Conservation (phyloP, 2,113 vertebrate genomes). For the Acrocephalus arundinaceus region DNA sequence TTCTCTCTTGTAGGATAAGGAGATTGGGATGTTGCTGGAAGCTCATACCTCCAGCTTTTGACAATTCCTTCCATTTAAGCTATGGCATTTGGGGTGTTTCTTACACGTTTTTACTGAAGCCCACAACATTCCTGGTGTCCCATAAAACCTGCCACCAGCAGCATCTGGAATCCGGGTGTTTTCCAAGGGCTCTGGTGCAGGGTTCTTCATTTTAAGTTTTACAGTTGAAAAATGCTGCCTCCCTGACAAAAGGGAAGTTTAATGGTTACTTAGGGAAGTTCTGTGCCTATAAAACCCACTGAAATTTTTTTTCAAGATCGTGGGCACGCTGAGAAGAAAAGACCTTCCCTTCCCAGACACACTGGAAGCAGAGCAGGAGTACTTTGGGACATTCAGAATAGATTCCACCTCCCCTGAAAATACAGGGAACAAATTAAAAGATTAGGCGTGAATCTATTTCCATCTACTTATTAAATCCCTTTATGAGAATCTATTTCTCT, state of each 20-base stretch:
- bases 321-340: not conserved
- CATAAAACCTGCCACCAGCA: not conserved
- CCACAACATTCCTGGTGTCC: not conserved
- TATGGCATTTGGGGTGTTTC: not conserved
- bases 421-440: not conserved
- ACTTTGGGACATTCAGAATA: not conserved
- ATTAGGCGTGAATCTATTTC: not conserved
- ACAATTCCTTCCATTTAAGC: not conserved
- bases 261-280: not conserved
- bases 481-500: not conserved
- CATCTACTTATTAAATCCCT: not conserved
- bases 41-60: not conserved
- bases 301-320: not conserved
- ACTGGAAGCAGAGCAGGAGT: not conserved
- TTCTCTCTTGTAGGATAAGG: not conserved
- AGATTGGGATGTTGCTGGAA: not conserved
- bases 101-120: not conserved
- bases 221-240: not conserved
- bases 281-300: not conserved
- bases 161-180: rapidly evolving
- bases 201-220: not conserved
- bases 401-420: not conserved
- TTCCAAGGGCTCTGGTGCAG: not conserved
- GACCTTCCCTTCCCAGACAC: not conserved
- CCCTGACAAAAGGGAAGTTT: not conserved